Conservation (phyloP, 1,140 invertebrate species). For the Caenorhabditis elegans region DNA sequence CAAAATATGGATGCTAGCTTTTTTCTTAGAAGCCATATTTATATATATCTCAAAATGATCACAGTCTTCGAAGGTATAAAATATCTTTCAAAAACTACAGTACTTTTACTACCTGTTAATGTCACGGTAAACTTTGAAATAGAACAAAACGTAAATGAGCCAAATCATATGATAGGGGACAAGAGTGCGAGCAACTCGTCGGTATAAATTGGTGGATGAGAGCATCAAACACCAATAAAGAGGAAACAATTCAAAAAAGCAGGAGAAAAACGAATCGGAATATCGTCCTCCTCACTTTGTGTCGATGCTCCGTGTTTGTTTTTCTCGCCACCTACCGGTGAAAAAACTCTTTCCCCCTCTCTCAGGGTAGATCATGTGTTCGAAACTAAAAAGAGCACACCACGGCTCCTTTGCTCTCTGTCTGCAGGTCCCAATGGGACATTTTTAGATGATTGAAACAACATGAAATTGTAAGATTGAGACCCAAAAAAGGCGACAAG, state of each 20-base stretch:
- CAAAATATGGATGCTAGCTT: too few relatives aligned
- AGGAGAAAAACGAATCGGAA: neutral
- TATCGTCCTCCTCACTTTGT: conserved; percentile 2
- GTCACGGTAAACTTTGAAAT: too few relatives aligned
- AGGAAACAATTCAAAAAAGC: neutral
- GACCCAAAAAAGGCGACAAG: neutral
- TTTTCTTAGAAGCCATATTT: too few relatives aligned
- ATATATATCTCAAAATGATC: too few relatives aligned
- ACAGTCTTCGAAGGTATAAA: too few relatives aligned
- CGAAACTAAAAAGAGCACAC: neutral
- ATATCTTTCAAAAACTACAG: too few relatives aligned
- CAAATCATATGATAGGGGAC: neutral
- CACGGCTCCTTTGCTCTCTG: neutral
- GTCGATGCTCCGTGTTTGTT: conserved; percentile 7
- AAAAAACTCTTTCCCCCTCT: conserved; percentile 16
- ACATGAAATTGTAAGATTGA: conserved; percentile 9
- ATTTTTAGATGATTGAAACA: neutral
- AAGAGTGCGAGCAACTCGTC: neutral
- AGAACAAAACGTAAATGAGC: too few relatives aligned
- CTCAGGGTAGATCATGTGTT: neutral
- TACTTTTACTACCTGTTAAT: too few relatives aligned
- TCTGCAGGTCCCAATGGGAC: neutral
- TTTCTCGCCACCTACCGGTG: conserved; percentile 31
- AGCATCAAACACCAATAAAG: conserved; percentile 28
- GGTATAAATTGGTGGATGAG: conserved; percentile 11